Base-by-base conservation (phyloP, 2,113 vertebrate genomes). In the Hoplias malabaricus region DNA sequence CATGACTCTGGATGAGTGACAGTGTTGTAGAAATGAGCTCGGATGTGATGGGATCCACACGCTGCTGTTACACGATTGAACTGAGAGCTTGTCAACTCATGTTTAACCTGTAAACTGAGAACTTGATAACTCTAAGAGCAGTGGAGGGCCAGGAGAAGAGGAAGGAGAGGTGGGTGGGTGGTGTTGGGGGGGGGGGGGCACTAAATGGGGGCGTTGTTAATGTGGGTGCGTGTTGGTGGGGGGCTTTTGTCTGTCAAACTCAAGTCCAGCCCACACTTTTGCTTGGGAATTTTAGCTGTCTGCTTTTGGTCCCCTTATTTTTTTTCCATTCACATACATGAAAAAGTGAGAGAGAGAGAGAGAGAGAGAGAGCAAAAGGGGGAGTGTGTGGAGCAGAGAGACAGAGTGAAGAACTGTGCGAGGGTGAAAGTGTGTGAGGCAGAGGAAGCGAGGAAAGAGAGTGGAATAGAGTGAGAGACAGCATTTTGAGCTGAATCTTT, bases 31-130 rank as follows among this genome's bases (percentile, higher is more conserved):
- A 43, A 50, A 68, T 53, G 68, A 42, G 36, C 36, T 21, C 7
- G 3, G 4, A 6, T 25, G 25, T 77, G 75, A n/a, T n/a, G 46
- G 36, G 59, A 61, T 53, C 29, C 0, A 12, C 29, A 50, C 10
- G 59, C 69, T 25, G 38, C 56, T 27, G 62, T 13, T n/a, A n/a
- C 27, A 67, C 48, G 34, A 23, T 54, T 38, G 70, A 43, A 40
- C 50, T 77, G 34, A 9, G 69, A 83, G 84, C 76, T 73, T 85
- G 82, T 85, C 82, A 85, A 80, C 81, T 91, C 89, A 86, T 86
- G 90, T 92, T 92, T 88, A 90, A 91, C 85, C 86, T 90, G 91
- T 88, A 93, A 92, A 85, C 85, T 78, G 90, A 92, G 90, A 90
- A 90, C 85, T 87, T 84, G 89, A 91, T 92, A 91, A 91, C 84